phyloP scores from a whole-genome alignment of 2,888 invertebrate genomes.

The Zaprionus obscuricornis region DNA sequence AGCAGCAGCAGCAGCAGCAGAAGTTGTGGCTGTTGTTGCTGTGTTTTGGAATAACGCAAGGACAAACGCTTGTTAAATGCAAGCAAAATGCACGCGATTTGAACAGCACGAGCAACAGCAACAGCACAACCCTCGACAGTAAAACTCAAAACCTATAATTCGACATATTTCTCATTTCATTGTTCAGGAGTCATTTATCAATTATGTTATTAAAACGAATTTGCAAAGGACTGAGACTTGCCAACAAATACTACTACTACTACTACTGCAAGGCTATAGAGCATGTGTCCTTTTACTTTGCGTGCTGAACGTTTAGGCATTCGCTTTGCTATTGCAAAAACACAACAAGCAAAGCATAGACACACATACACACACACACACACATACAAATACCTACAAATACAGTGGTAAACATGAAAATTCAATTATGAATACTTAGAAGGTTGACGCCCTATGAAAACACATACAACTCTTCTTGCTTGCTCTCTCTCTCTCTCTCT shows the following conservation, averaged over 20 bases:
- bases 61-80: slow-evolving; percentile 74
- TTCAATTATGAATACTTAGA: slow-evolving; percentile 74
- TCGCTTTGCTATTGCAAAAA: slow-evolving; percentile 15
- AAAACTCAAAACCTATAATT: too few relatives aligned
- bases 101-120: slow-evolving; percentile 33
- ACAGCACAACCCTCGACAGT: too few relatives aligned
- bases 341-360: slow-evolving; percentile 28
- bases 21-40: slow-evolving; percentile 12
- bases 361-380: too few relatives aligned
- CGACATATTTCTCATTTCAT: background rate
- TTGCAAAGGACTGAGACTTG: slow-evolving; percentile 55
- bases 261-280: slow-evolving; percentile 34
- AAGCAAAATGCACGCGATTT: slow-evolving; percentile 63
- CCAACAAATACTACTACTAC: too few relatives aligned
- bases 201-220: slow-evolving; percentile 77
- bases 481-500: background rate
- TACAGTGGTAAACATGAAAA: slow-evolving; percentile 70
- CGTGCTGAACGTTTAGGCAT: slow-evolving; percentile 52
- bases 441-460: slow-evolving; percentile 66
- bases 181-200: slow-evolving; percentile 64
- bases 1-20: slow-evolving; percentile 41
- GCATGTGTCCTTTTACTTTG: slow-evolving; percentile 41
- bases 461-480: background rate
- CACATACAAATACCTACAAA: too few relatives aligned
- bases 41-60: slow-evolving; percentile 54